phyloP scores from a whole-genome alignment of 92 coral and sea anemone genomes.

The Pocillopora grandis region DNA sequence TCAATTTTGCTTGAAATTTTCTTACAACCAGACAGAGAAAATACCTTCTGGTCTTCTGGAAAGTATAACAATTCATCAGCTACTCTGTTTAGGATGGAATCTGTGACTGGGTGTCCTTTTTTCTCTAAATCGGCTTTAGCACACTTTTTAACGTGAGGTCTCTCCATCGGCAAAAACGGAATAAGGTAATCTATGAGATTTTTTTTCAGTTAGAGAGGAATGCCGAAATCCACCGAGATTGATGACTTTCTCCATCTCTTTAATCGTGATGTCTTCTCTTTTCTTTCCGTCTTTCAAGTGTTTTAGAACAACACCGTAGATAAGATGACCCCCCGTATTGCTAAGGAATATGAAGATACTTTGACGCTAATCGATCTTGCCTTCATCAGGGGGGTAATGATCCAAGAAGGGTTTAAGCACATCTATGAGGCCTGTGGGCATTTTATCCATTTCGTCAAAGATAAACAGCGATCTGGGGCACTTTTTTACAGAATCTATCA shows the following conservation, averaged over 20 bases:
- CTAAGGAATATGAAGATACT: conserved; percentile 86
- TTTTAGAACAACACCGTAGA: conserved; percentile 62
- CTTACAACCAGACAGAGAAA: conserved; percentile 91
- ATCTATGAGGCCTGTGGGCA: conserved; percentile 85
- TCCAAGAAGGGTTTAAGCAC: conserved; percentile 86
- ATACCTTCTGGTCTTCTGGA: conserved; percentile 70
- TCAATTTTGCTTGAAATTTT: conserved; percentile 89
- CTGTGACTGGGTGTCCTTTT: conserved; percentile 49
- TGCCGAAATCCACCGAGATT: conserved; percentile 92
- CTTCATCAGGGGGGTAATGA: conserved; percentile 64
- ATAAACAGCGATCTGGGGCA: conserved; percentile 84
- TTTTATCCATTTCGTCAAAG: conserved; percentile 96
- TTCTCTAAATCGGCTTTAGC: conserved; percentile 67
- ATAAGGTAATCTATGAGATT: conserved; percentile 81
- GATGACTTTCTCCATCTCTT: conserved; percentile 76
- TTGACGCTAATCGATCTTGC: conserved; percentile 73
- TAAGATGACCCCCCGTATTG: conserved; percentile 83
- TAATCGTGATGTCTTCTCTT: conserved; percentile 70
- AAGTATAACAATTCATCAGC: conserved; percentile 84
- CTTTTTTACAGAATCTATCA: conserved; percentile 58
- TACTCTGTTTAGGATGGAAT: conserved; percentile 51
- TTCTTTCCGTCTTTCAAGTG: conserved; percentile 80
- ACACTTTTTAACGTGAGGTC: conserved; percentile 81
- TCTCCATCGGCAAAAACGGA: conserved; percentile 88
- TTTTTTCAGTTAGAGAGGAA: conserved; percentile 64